phyloP scores from a whole-genome alignment of 2,888 invertebrate species.

The Choristoneura rosaceana region DNA sequence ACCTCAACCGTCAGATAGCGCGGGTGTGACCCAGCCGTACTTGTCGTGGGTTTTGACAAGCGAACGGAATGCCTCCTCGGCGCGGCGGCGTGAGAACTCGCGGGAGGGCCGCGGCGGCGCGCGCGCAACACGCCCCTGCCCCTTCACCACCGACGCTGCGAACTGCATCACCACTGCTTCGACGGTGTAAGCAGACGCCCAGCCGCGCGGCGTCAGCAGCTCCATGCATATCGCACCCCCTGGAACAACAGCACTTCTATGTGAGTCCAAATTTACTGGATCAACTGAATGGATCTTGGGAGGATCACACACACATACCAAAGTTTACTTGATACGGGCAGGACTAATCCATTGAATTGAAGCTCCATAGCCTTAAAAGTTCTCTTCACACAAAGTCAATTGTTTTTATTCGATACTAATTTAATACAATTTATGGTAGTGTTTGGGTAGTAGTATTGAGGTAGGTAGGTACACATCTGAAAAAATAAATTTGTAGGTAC shows the following conservation, averaged over 20 bases:
- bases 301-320: no score
- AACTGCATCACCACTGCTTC: constrained; percentile 96
- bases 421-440: no score
- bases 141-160: constrained; percentile 94
- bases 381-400: not conserved
- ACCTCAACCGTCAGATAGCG: constrained; percentile 92
- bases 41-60: constrained; percentile 96
- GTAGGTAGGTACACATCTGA: not conserved
- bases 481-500: not conserved
- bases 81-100: constrained; percentile 91
- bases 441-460: not conserved
- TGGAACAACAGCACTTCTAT: constrained; percentile 45
- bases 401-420: no score
- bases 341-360: not conserved
- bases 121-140: constrained; percentile 92
- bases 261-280: not conserved
- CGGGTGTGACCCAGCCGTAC: constrained; percentile 96
- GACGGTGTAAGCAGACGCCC: constrained; percentile 95
- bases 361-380: not conserved
- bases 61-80: constrained; percentile 95
- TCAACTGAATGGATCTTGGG: no score
- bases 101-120: constrained; percentile 92
- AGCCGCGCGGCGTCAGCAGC: constrained; percentile 93
- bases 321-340: not conserved
- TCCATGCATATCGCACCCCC: constrained; percentile 96